Evolutionary conservation across 37 sponge, comb jelly and placozoan species (phyloP).

Genomic region (Ianthella basta): DNA sequence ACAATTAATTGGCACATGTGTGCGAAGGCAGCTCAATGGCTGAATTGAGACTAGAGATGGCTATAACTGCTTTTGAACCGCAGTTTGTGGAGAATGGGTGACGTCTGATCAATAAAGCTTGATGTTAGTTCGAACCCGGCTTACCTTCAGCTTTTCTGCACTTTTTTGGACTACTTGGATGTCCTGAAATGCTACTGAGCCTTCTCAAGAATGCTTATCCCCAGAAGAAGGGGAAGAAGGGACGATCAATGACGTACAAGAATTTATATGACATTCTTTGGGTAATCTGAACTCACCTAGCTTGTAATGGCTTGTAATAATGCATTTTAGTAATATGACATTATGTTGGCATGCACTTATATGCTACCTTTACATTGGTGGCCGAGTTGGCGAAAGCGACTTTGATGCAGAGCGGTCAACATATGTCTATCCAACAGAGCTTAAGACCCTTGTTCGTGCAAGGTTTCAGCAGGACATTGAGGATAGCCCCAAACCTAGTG

Average conservation of each 20-base stretch:
- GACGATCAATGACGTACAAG: not conserved
- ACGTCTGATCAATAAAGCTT: not conserved
- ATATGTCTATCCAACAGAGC: no score
- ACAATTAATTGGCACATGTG: not conserved
- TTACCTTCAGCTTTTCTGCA: not conserved
- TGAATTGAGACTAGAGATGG: conserved; percentile 4
- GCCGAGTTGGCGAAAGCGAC: no score
- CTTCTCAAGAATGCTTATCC: conserved; percentile 7
- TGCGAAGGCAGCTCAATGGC: not conserved
- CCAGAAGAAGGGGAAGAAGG: conserved; percentile 9
- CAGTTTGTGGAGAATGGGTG: conserved; percentile 6
- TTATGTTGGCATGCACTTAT: no score
- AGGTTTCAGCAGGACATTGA: no score
- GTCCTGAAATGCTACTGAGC: not conserved
- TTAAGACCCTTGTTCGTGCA: no score
- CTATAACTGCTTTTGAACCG: conserved; percentile 3
- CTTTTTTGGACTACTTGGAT: not conserved
- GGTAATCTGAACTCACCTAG: conserved; percentile 4
- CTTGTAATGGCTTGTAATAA: no score
- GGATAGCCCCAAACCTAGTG: no score
- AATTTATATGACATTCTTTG: conserved; percentile 5
- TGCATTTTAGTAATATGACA: no score
- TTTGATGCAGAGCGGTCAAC: no score
- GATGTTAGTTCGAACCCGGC: not conserved
- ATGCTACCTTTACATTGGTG: no score